Percentiles rank a stretch among this genome's conserved stretches.
Evolutionary conservation across 2,888 invertebrate species (phyloP).

Genomic region (Ypsolopha sequella): DNA sequence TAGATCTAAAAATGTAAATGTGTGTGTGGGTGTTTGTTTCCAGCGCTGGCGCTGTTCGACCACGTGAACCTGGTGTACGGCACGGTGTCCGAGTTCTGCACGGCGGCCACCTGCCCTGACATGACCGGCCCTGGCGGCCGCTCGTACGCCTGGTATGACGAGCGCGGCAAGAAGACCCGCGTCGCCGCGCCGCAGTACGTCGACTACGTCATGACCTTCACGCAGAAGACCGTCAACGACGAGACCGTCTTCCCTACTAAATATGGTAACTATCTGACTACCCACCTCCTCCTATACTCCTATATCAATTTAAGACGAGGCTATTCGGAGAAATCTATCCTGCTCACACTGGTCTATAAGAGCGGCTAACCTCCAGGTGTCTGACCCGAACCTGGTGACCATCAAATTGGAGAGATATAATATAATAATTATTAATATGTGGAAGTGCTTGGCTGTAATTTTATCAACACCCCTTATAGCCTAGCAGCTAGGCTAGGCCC

Average conservation of each 20-base stretch:
- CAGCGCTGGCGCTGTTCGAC: slow-evolving; percentile 97
- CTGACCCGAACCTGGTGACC: too few species aligned
- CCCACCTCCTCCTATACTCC: too few species aligned
- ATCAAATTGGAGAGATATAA: too few species aligned
- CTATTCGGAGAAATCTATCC: too few species aligned
- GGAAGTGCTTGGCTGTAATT: too few species aligned
- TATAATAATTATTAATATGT: too few species aligned
- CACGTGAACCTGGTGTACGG: slow-evolving; percentile 99
- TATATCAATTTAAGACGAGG: too few species aligned
- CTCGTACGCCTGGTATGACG: slow-evolving; percentile 98
- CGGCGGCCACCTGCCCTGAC: slow-evolving; percentile 93
- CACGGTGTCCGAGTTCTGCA: slow-evolving; percentile 98
- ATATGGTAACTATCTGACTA: slow-evolving; percentile 96
- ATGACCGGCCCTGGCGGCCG: slow-evolving; percentile 98
- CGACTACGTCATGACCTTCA: slow-evolving; percentile 99
- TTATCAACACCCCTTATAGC: too few species aligned
- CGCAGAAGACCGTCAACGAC: slow-evolving; percentile 96
- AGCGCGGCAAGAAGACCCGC: slow-evolving; percentile 97
- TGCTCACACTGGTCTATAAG: too few species aligned
- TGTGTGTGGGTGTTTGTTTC: slow-evolving; percentile 30
- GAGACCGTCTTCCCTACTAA: slow-evolving; percentile 98
- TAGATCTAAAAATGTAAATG: too few species aligned
- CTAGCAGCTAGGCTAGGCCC: too few species aligned
- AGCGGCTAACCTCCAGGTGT: too few species aligned
- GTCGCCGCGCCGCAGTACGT: slow-evolving; percentile 98